A percentile compares a stretch with the other conserved stretches of the same genome.
phyloP scores from a whole-genome alignment of 2,797 vertebrate species.

The Anas bernieri region DNA sequence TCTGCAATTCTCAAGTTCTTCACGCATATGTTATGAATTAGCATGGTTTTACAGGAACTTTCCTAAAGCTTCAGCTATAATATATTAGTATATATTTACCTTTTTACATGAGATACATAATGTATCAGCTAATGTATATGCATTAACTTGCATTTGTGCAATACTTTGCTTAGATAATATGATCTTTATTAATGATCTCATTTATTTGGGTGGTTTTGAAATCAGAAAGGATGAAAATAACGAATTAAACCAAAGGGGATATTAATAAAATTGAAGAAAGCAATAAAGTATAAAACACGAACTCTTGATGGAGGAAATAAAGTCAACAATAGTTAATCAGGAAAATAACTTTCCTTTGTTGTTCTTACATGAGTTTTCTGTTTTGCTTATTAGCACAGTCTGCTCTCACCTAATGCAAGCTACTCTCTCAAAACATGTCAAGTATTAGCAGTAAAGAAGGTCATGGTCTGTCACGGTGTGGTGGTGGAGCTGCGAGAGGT shows the following conservation, averaged over 20 bases:
- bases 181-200: neutral
- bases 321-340: neutral
- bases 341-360: neutral
- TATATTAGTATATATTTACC: neutral
- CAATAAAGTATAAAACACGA: neutral
- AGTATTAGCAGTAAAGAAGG: neutral
- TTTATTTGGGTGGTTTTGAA: constrained; percentile 4
- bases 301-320: neutral
- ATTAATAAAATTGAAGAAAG: neutral
- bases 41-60: neutral
- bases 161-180: neutral
- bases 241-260: neutral
- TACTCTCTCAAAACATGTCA: neutral
- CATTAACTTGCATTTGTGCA: neutral
- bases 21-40: neutral
- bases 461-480: rapidly evolving
- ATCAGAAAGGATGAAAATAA: neutral
- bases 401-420: neutral
- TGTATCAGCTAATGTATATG: neutral
- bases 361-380: neutral
- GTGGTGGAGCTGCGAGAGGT: neutral
- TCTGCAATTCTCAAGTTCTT: constrained; percentile 45
- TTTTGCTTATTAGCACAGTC: neutral
- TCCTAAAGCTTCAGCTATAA: neutral
- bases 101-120: constrained; percentile 1